Conservation (phyloP, 2,888 invertebrate species). For the Eurytoma californica region DNA sequence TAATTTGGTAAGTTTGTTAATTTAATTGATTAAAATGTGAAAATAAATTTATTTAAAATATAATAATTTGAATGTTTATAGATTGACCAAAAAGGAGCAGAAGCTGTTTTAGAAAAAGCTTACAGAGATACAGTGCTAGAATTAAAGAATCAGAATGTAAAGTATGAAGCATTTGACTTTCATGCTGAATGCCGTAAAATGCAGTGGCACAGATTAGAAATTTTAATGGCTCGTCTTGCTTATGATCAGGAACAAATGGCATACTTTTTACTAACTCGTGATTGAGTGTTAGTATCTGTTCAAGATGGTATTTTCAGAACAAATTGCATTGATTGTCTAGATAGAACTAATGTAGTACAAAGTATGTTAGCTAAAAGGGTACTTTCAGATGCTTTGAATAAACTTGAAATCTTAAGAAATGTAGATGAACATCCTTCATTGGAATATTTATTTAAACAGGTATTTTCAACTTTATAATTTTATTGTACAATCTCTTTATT, state of each 20-base stretch:
- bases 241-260: conserved; percentile 91
- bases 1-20: conserved; percentile 83
- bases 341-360: conserved; percentile 99
- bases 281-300: conserved; percentile 82
- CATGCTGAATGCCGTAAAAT: conserved; percentile 97
- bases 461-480: conserved; percentile 59
- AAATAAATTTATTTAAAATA: conserved; percentile 26
- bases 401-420: conserved; percentile 83
- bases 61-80: conserved; percentile 61
- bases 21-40: conserved; percentile 7
- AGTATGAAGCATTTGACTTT: conserved; percentile 98
- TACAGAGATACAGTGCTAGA: conserved; percentile 81
- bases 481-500: conserved; percentile 12
- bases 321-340: conserved; percentile 98
- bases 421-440: conserved; percentile 83
- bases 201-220: conserved; percentile 94
- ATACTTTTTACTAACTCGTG: conserved; percentile 88
- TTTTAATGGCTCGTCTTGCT: conserved; percentile 90
- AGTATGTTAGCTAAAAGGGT: conserved; percentile 91
- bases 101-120: conserved; percentile 85
- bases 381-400: conserved; percentile 84
- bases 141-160: conserved; percentile 77
- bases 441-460: conserved; percentile 86
- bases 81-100: conserved; percentile 86
- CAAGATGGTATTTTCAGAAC: conserved; percentile 96